These are phyloP conservation scores for Paedocypris sp. DNA, from an alignment of 2,113 vertebrate genomes.

Conservation along the genomic window DNA sequence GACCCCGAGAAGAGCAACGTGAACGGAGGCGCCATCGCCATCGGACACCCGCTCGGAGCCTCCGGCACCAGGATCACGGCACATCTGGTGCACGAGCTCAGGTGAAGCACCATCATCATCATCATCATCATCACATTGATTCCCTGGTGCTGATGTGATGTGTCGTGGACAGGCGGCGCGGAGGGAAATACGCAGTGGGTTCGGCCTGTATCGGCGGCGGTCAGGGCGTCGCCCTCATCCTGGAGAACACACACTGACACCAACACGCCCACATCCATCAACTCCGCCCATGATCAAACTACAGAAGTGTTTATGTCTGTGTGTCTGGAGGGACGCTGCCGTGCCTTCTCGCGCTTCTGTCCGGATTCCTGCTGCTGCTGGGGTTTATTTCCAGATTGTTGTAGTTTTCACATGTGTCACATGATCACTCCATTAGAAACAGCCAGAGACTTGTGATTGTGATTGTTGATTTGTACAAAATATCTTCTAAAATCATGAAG, in stretches of 20 bases:
- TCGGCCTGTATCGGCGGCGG: slow-evolving; percentile 94
- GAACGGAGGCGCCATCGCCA: slow-evolving; percentile 83
- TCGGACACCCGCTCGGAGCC: slow-evolving; percentile 84
- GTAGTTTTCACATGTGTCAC: too few relatives aligned
- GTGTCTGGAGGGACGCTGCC: too few relatives aligned
- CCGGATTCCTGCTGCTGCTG: too few relatives aligned
- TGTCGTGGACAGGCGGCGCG: slow-evolving; percentile 63
- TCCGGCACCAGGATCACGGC: slow-evolving; percentile 83
- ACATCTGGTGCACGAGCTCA: slow-evolving; percentile 84
- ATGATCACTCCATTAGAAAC: too few relatives aligned
- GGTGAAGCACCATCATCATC: slow-evolving; percentile 49
- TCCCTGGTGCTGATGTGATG: not conserved
- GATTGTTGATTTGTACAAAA: too few relatives aligned
- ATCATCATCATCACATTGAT: not conserved
- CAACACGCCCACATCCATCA: not conserved
- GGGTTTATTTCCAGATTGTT: too few relatives aligned
- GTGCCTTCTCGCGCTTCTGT: too few relatives aligned
- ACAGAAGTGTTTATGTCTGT: too few relatives aligned
- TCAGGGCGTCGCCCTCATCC: slow-evolving; percentile 83
- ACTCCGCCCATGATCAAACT: too few relatives aligned
- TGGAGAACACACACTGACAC: slow-evolving; percentile 70
- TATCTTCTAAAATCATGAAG: too few relatives aligned
- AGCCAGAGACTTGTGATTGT: too few relatives aligned
- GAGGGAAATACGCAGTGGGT: slow-evolving; percentile 80
- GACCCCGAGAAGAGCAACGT: slow-evolving; percentile 82